Conservation (phyloP, 2,888 invertebrate genomes). For the Cheilosia impressa region DNA sequence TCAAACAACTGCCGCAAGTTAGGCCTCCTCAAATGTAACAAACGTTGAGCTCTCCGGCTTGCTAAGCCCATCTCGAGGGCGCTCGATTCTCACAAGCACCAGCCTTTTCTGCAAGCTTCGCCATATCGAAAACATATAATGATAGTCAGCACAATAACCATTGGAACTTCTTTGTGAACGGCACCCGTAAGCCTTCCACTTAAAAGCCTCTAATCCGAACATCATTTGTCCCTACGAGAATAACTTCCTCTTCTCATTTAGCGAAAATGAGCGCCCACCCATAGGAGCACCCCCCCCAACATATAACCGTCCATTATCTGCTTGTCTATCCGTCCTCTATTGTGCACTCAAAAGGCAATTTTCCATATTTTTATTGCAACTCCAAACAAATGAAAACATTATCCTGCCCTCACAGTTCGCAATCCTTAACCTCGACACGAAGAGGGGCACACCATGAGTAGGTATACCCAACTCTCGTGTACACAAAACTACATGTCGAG, state of each 20-base stretch:
- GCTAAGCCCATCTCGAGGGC: not conserved
- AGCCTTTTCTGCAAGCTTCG: not conserved
- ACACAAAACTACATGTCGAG: conserved; percentile 74
- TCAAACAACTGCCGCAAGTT: too few relatives aligned
- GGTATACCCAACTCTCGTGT: not conserved
- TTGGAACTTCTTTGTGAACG: conserved; percentile 17
- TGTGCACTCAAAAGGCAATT: conserved; percentile 75
- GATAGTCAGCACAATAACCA: not conserved
- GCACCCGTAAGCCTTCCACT: conserved; percentile 31
- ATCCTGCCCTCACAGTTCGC: conserved; percentile 50
- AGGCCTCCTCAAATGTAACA: too few relatives aligned
- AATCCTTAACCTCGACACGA: conserved; percentile 43
- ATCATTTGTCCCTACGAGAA: conserved; percentile 62
- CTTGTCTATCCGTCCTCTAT: conserved; percentile 66
- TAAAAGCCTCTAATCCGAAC: conserved; percentile 63
- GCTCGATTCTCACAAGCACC: not conserved
- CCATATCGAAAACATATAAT: not conserved
- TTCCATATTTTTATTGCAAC: conserved; percentile 76
- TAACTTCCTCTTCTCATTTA: conserved; percentile 47
- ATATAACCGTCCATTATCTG: conserved; percentile 50
- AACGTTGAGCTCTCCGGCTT: too few relatives aligned
- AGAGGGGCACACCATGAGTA: too few relatives aligned
- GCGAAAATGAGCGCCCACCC: conserved; percentile 9
- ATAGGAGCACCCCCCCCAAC: not conserved
- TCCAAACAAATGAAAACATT: conserved; percentile 75